A percentile compares a stretch with the other conserved stretches of the same genome.
These are phyloP conservation scores for Macropus fuliginosus DNA, from an alignment of 2,797 vertebrate species.

Conservation along the genomic window DNA sequence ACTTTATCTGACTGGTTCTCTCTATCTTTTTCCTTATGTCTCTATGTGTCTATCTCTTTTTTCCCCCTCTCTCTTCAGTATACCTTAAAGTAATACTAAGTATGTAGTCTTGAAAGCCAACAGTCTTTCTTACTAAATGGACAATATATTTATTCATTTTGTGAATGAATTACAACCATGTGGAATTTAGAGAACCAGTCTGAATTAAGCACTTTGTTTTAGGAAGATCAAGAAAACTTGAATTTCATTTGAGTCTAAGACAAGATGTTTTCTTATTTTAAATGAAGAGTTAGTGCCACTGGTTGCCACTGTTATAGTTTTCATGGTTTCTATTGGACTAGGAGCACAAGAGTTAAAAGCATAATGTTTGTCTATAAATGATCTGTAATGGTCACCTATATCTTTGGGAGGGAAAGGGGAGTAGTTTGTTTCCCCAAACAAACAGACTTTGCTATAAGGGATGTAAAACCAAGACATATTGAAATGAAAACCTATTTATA, in stretches of 20 bases:
- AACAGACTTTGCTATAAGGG: neutral
- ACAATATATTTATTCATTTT: slow-evolving; percentile 72
- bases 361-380: slow-evolving; percentile 4
- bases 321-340: slow-evolving; percentile 8
- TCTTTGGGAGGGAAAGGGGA: neutral
- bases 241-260: slow-evolving; percentile 60
- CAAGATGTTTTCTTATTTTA: slow-evolving; percentile 61
- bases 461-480: neutral
- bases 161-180: slow-evolving; percentile 75
- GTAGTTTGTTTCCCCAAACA: neutral
- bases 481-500: neutral
- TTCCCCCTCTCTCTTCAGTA: slow-evolving; percentile 65
- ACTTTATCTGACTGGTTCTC: neutral
- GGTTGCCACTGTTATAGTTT: slow-evolving; percentile 31
- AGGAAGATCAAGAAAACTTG: slow-evolving; percentile 61
- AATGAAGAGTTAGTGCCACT: slow-evolving; percentile 42
- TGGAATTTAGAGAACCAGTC: slow-evolving; percentile 66
- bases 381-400: neutral
- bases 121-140: slow-evolving; percentile 70
- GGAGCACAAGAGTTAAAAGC: slow-evolving; percentile 7
- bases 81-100: slow-evolving; percentile 70
- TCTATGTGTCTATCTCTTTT: slow-evolving; percentile 56
- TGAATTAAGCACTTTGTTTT: slow-evolving; percentile 64
- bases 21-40: neutral
- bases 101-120: slow-evolving; percentile 70